A percentile compares a stretch with the other conserved stretches of the same genome.
These are phyloP conservation scores for Morpho helenor DNA, from an alignment of 2,888 invertebrate genomes.

Conservation along the genomic window DNA sequence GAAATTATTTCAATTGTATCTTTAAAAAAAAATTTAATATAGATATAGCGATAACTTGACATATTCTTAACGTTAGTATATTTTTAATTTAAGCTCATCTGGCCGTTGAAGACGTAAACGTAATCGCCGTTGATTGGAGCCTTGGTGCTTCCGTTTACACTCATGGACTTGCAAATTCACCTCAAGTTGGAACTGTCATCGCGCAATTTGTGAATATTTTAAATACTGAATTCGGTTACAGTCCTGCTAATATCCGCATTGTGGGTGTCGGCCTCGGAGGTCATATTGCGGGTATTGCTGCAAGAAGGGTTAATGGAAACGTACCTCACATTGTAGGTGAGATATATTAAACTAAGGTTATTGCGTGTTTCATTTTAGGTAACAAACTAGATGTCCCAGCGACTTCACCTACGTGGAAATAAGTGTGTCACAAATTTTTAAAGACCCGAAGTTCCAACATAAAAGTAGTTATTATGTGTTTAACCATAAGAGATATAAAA, in stretches of 20 bases:
- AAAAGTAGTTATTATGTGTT: no score
- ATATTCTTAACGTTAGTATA: background rate
- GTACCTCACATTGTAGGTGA: constrained; percentile 59
- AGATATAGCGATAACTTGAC: no score
- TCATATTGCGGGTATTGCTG: constrained; percentile 68
- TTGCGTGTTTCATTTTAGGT: no score
- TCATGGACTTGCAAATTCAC: constrained; percentile 53
- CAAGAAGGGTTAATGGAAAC: constrained; percentile 39
- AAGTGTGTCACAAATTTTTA: no score
- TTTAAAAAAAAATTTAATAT: no score
- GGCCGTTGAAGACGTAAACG: constrained; percentile 49
- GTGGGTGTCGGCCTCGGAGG: constrained; percentile 67
- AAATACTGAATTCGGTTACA: constrained; percentile 43
- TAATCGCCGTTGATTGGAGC: constrained; percentile 69
- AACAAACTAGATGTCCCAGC: no score
- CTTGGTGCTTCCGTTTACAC: constrained; percentile 44
- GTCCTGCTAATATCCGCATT: constrained; percentile 44
- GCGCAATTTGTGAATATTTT: constrained; percentile 63
- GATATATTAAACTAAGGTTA: constrained; percentile 12
- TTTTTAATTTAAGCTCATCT: constrained; percentile 50
- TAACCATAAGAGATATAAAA: no score
- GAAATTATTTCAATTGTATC: no score
- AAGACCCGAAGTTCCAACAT: no score
- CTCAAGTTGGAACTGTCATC: constrained; percentile 49
- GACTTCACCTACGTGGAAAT: no score